A percentile compares a stretch with the other conserved stretches of the same genome.
phyloP scores from a whole-genome alignment of 2,797 vertebrate species.

The Megaceryle alcyon region DNA sequence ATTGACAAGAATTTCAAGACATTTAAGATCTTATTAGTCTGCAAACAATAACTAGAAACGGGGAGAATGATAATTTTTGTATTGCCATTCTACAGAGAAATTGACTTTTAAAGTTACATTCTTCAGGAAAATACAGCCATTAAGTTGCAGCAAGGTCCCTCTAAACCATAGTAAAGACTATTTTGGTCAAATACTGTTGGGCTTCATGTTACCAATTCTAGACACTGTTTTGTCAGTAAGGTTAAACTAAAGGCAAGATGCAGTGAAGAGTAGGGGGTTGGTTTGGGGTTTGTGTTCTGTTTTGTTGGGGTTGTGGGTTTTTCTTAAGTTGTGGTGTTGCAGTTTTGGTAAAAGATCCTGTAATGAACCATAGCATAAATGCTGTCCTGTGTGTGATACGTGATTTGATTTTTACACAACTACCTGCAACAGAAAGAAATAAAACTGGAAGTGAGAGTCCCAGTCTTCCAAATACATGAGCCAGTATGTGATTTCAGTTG shows the following conservation, averaged over 20 bases:
- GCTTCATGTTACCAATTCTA: background rate
- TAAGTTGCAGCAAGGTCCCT: background rate
- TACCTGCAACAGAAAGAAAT: constrained; percentile 23
- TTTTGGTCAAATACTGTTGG: background rate
- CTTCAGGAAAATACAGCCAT: background rate
- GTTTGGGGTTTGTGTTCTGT: background rate
- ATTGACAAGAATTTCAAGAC: background rate
- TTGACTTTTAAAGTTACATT: background rate
- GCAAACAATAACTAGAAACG: background rate
- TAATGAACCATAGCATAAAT: constrained; percentile 4
- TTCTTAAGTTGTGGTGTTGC: background rate
- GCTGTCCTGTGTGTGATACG: background rate
- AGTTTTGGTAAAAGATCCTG: constrained; percentile 5
- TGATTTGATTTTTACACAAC: constrained; percentile 5
- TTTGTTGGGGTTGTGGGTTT: background rate
- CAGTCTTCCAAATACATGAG: background rate
- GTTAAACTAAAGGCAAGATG: background rate
- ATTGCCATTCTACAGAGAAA: background rate
- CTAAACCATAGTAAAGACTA: background rate
- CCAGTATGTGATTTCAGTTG: background rate
- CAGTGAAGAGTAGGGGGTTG: background rate
- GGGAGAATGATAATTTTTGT: background rate
- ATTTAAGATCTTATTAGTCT: background rate
- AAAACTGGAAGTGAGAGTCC: constrained; percentile 13
- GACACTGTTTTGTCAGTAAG: background rate